Percentiles rank a stretch among this genome's conserved stretches.
Conservation (phyloP, 2,888 invertebrate genomes). For the Caenorhabditis angaria region DNA sequence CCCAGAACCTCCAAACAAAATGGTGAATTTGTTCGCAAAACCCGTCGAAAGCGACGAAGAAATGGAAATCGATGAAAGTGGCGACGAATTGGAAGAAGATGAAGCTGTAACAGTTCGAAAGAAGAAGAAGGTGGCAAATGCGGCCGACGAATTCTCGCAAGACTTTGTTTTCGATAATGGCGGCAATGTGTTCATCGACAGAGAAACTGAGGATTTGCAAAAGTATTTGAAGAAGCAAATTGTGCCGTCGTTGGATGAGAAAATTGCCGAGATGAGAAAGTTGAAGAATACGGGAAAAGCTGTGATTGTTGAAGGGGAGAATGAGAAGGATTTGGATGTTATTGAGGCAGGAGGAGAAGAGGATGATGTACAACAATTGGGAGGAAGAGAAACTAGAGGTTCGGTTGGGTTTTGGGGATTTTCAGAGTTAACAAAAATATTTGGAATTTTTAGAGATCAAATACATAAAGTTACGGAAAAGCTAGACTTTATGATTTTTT, state of each 20-base stretch:
- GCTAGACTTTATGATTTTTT: too few species aligned
- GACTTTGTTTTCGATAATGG: slow-evolving; percentile 55
- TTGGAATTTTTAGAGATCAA: not conserved
- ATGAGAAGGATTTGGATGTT: slow-evolving; percentile 10
- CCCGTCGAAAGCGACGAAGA: slow-evolving; percentile 60
- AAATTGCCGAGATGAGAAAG: slow-evolving; percentile 59
- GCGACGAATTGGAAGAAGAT: slow-evolving; percentile 46
- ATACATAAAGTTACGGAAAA: too few species aligned
- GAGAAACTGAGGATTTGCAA: slow-evolving; percentile 51
- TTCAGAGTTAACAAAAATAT: too few species aligned
- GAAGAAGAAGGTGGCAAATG: slow-evolving; percentile 60
- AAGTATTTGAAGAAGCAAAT: slow-evolving; percentile 59
- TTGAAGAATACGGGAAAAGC: slow-evolving; percentile 49
- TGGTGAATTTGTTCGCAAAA: slow-evolving; percentile 51
- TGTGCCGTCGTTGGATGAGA: slow-evolving; percentile 63
- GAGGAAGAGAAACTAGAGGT: slow-evolving; percentile 53
- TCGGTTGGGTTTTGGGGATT: not conserved
- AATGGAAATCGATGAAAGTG: slow-evolving; percentile 49
- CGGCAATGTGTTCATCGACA: slow-evolving; percentile 26
- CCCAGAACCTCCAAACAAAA: slow-evolving; percentile 14
- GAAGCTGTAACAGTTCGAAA: slow-evolving; percentile 55
- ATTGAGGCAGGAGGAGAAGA: too few species aligned
- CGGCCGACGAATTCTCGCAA: slow-evolving; percentile 55
- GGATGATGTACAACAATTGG: slow-evolving; percentile 58
- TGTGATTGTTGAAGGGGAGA: slow-evolving; percentile 45